phyloP scores from a whole-genome alignment of 2,888 invertebrate species.

The Clusia tigrina region DNA sequence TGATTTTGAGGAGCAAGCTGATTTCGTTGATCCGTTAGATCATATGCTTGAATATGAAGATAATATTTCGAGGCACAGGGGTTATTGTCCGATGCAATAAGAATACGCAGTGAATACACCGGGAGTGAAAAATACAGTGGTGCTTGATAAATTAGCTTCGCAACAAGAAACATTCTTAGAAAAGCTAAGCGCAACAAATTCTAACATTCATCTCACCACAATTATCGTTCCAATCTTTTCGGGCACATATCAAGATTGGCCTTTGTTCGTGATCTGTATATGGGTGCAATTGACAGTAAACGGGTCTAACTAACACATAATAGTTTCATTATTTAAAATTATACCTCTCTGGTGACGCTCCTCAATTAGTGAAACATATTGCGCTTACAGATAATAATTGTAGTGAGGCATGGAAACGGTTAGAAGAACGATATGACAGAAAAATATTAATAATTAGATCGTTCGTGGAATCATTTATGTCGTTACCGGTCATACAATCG shows the following conservation, averaged over 20 bases:
- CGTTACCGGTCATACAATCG: not conserved
- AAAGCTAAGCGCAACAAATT: not conserved
- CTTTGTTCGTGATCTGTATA: not conserved
- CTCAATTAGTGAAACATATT: not conserved
- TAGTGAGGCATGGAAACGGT: constrained; percentile 9
- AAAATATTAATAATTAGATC: constrained; percentile 22
- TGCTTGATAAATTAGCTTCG: not conserved
- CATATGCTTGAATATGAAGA: too few species aligned
- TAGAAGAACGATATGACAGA: constrained; percentile 11
- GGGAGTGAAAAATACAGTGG: too few species aligned
- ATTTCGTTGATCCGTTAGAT: too few species aligned
- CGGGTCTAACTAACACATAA: not conserved
- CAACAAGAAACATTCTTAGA: not conserved
- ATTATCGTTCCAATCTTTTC: not conserved
- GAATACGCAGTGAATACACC: too few species aligned
- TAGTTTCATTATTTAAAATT: not conserved
- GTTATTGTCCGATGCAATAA: too few species aligned
- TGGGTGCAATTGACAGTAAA: not conserved
- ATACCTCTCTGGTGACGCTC: not conserved
- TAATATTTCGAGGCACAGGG: too few species aligned
- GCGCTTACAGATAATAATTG: not conserved
- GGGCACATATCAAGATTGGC: constrained; percentile 2
- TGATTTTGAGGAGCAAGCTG: too few species aligned
- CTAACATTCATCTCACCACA: not conserved
- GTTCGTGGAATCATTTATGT: constrained; percentile 20